Evolutionary conservation across 2,113 vertebrate species (phyloP).

Genomic region (Coturnix japonica): DNA sequence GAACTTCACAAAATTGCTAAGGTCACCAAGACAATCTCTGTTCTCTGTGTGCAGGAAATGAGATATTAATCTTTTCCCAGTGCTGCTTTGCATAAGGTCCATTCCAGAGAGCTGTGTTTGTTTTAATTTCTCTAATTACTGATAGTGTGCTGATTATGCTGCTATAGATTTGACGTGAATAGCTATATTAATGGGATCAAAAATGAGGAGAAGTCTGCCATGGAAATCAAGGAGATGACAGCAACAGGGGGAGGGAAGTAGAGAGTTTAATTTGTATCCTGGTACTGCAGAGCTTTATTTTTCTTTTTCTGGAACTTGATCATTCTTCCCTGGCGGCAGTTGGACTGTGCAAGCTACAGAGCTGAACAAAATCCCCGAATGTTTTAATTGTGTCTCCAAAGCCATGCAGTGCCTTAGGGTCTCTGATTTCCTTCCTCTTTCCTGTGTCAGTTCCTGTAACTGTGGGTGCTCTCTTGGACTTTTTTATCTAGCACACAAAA

Average conservation of each 20-base stretch:
- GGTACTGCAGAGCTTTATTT: not conserved
- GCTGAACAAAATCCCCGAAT: not conserved
- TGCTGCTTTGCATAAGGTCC: conserved; percentile 67
- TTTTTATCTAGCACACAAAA: not conserved
- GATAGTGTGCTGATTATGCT: conserved; percentile 63
- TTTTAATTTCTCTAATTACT: conserved; percentile 67
- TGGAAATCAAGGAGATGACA: conserved; percentile 5
- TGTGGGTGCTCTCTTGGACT: not conserved
- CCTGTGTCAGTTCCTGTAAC: not conserved
- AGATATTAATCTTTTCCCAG: conserved; percentile 64
- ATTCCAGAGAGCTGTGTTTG: conserved; percentile 62
- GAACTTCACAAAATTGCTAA: conserved; percentile 42
- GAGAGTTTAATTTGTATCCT: not conserved
- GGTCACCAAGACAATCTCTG: conserved; percentile 49
- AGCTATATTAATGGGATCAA: conserved; percentile 56
- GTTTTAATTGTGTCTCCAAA: not conserved
- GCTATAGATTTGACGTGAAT: conserved; percentile 56
- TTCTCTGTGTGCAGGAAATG: conserved; percentile 49
- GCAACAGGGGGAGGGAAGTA: not conserved
- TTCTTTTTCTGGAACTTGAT: not conserved
- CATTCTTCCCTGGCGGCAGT: not conserved
- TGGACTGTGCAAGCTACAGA: not conserved
- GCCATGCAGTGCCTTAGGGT: not conserved
- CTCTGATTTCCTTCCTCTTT: not conserved
- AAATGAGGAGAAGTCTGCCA: conserved; percentile 56